Conservation (phyloP, 2,797 vertebrate species). For the Hippocampus kuda region DNA sequence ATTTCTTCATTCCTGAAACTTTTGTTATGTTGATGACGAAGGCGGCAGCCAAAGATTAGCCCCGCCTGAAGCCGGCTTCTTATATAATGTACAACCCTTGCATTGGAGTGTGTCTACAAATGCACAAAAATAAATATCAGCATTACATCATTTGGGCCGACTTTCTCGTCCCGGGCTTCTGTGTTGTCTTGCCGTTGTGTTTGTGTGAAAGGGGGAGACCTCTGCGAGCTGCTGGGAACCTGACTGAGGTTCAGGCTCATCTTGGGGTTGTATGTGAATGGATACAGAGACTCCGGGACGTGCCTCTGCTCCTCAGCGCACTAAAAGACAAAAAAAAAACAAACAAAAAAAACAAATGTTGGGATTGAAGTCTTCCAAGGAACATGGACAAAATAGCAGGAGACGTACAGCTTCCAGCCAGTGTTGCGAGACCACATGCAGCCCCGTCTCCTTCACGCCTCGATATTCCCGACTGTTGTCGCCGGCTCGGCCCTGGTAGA, state of each 20-base stretch:
- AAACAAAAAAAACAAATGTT: not conserved
- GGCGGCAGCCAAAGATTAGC: too few relatives aligned
- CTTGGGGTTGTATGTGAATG: slow-evolving; percentile 96
- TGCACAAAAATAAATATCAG: not conserved
- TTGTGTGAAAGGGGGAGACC: slow-evolving; percentile 50
- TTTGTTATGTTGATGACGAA: too few relatives aligned
- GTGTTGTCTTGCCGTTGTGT: slow-evolving; percentile 30
- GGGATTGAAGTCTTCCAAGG: not conserved
- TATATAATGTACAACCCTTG: too few relatives aligned
- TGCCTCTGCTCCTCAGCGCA: slow-evolving; percentile 79
- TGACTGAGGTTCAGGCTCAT: slow-evolving; percentile 93
- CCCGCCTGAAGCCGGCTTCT: too few relatives aligned
- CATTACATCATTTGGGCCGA: slow-evolving; percentile 28
- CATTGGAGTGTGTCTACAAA: not conserved
- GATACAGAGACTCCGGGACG: slow-evolving; percentile 86
- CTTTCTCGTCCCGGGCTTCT: slow-evolving; percentile 48
- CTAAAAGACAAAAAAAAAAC: slow-evolving; percentile 47
- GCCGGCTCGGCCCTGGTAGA: slow-evolving; percentile 88
- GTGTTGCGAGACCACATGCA: slow-evolving; percentile 88
- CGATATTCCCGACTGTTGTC: slow-evolving; percentile 88
- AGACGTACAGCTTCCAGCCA: slow-evolving; percentile 85
- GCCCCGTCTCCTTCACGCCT: slow-evolving; percentile 81
- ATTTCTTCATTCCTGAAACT: too few relatives aligned
- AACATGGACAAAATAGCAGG: not conserved
- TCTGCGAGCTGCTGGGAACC: slow-evolving; percentile 65